Conservation (phyloP, 2,113 vertebrate genomes). For the Oophaga pumilio region DNA sequence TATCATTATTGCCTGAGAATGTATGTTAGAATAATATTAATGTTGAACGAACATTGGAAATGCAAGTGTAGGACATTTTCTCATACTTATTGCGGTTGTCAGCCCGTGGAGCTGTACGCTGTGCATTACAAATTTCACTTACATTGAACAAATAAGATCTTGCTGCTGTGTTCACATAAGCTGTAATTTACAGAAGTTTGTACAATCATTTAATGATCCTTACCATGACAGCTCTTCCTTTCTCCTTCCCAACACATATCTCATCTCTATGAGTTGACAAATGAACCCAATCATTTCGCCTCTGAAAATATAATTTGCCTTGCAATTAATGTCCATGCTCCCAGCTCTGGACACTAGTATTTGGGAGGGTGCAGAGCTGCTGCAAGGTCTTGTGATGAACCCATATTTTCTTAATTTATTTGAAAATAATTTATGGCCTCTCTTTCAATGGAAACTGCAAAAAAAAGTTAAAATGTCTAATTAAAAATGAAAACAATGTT, state of each 20-base stretch:
- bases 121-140: too few species aligned
- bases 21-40: too few species aligned
- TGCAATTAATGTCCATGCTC: conserved; percentile 43
- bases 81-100: too few species aligned
- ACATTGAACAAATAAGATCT: background rate
- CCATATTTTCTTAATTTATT: conserved; percentile 30
- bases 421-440: conserved; percentile 23
- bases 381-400: conserved; percentile 16
- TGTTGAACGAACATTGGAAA: too few species aligned
- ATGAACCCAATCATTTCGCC: conserved; percentile 43
- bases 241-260: background rate
- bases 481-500: background rate
- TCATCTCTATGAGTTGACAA: conserved; percentile 32
- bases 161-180: background rate
- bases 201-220: conserved; percentile 7
- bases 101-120: too few species aligned
- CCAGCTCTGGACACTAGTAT: conserved; percentile 24
- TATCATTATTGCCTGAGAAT: too few species aligned
- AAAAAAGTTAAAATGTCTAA: background rate
- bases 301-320: conserved; percentile 46
- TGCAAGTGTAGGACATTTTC: too few species aligned
- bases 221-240: background rate
- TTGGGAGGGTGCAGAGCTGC: background rate
- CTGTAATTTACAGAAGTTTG: conserved; percentile 1
- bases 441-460: background rate